A percentile compares a stretch with the other conserved stretches of the same genome.
Evolutionary conservation across 2,888 invertebrate species (phyloP).

Genomic region (Drosophila suboccidentalis): DNA sequence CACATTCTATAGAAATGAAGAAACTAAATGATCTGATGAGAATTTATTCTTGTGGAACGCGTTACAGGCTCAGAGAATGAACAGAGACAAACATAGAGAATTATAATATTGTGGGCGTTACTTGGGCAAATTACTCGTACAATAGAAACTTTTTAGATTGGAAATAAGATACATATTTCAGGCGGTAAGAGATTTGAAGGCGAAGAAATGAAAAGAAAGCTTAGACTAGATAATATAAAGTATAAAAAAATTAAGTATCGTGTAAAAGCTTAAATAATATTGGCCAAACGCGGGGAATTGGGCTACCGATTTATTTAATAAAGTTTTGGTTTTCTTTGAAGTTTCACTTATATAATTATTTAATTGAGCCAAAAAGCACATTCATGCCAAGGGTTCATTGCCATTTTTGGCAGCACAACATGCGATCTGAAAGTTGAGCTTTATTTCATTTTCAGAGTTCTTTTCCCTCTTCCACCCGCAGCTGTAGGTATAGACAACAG

Average conservation of each 20-base stretch:
- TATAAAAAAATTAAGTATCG: not conserved
- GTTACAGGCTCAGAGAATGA: not conserved
- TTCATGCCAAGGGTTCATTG: constrained; percentile 32
- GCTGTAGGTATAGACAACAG: constrained; percentile 11
- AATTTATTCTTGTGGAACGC: constrained; percentile 23
- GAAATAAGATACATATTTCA: constrained; percentile 1
- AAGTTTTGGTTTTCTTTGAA: constrained; percentile 1
- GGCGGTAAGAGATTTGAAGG: not conserved
- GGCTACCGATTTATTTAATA: too few species aligned
- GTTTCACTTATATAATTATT: not conserved
- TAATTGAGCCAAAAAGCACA: constrained; percentile 9
- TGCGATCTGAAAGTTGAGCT: constrained; percentile 23
- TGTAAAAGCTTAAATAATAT: not conserved
- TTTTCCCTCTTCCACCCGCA: not conserved
- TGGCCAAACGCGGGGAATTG: too few species aligned
- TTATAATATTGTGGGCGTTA: constrained; percentile 26
- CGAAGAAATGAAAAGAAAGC: not conserved
- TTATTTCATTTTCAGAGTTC: not conserved
- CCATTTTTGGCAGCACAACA: constrained; percentile 26
- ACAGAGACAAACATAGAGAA: constrained; percentile 3
- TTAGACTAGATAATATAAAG: not conserved
- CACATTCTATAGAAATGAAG: constrained; percentile 25
- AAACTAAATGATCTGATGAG: constrained; percentile 14
- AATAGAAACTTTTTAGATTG: constrained; percentile 15
- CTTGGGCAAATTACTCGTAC: constrained; percentile 9